These are phyloP conservation scores for Papilio machaon DNA, from an alignment of 1,140 invertebrate species.

Conservation along the genomic window DNA sequence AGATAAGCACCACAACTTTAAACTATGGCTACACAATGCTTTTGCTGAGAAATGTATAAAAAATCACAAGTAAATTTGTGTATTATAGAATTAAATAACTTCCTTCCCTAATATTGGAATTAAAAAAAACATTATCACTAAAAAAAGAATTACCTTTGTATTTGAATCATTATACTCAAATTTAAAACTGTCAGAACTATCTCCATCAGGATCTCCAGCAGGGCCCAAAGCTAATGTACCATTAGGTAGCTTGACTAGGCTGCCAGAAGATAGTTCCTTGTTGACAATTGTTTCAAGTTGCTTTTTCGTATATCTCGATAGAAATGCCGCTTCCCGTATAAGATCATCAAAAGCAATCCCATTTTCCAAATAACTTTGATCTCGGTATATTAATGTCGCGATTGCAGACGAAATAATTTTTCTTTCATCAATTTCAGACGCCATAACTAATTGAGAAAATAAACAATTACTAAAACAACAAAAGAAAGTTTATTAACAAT, in stretches of 20 bases:
- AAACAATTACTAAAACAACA: slow-evolving; percentile 37
- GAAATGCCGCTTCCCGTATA: slow-evolving; percentile 84
- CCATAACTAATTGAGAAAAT: slow-evolving; percentile 67
- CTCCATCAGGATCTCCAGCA: slow-evolving; percentile 74
- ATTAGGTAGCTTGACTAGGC: slow-evolving; percentile 85
- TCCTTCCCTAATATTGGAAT: neutral
- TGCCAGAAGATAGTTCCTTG: slow-evolving; percentile 86
- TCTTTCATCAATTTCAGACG: slow-evolving; percentile 66
- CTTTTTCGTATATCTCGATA: slow-evolving; percentile 85
- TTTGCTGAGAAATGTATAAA: too few relatives aligned
- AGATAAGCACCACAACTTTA: too few relatives aligned
- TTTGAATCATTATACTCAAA: slow-evolving; percentile 77
- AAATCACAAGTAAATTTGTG: too few relatives aligned
- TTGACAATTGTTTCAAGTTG: slow-evolving; percentile 85
- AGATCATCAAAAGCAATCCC: slow-evolving; percentile 86
- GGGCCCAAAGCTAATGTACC: slow-evolving; percentile 86
- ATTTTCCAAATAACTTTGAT: slow-evolving; percentile 87
- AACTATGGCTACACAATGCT: too few relatives aligned
- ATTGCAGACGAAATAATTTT: slow-evolving; percentile 85
- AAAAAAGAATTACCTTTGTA: slow-evolving; percentile 65
- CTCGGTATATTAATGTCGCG: slow-evolving; percentile 86
- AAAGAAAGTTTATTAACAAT: slow-evolving; percentile 33
- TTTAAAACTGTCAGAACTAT: slow-evolving; percentile 76
- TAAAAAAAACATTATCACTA: neutral
- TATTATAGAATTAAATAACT: too few relatives aligned